These are phyloP conservation scores for Sternotherus odoratus DNA, from an alignment of 2,797 vertebrate genomes.

Conservation along the genomic window DNA sequence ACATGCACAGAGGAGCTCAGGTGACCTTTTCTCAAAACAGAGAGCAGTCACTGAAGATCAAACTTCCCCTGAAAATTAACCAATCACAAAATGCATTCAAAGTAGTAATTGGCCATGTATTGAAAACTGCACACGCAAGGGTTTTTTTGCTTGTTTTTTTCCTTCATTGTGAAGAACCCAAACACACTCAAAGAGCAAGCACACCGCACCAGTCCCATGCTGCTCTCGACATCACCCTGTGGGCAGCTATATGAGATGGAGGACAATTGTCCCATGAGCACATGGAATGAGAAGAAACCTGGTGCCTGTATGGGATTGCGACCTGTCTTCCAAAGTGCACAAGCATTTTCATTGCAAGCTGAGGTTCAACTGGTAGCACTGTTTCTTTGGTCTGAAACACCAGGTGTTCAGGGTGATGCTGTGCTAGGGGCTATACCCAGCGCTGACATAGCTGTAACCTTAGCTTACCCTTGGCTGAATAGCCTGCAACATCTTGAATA, in stretches of 20 bases:
- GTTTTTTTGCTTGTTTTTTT: neutral
- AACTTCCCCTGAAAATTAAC: neutral
- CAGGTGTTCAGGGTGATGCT: neutral
- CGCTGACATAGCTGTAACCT: too few species aligned
- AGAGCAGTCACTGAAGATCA: neutral
- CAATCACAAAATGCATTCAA: rapidly evolving
- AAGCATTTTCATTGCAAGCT: neutral
- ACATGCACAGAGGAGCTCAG: neutral
- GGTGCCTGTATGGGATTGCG: neutral
- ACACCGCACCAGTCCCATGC: rapidly evolving
- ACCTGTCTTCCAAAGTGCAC: neutral
- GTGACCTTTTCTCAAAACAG: neutral
- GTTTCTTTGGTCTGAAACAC: neutral
- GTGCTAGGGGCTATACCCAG: rapidly evolving
- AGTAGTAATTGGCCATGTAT: rapidly evolving
- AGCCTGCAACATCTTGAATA: too few species aligned
- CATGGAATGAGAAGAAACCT: neutral
- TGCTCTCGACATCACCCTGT: too few species aligned
- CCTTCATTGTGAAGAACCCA: neutral
- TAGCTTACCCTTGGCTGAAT: too few species aligned
- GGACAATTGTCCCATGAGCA: neutral
- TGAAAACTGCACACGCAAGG: neutral
- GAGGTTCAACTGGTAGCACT: rapidly evolving
- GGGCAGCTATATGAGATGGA: neutral
- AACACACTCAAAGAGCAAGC: rapidly evolving